A percentile compares a stretch with the other conserved stretches of the same genome.
These are phyloP conservation scores for Calliphora vomitoria DNA, from an alignment of 2,888 invertebrate species.

Conservation along the genomic window DNA sequence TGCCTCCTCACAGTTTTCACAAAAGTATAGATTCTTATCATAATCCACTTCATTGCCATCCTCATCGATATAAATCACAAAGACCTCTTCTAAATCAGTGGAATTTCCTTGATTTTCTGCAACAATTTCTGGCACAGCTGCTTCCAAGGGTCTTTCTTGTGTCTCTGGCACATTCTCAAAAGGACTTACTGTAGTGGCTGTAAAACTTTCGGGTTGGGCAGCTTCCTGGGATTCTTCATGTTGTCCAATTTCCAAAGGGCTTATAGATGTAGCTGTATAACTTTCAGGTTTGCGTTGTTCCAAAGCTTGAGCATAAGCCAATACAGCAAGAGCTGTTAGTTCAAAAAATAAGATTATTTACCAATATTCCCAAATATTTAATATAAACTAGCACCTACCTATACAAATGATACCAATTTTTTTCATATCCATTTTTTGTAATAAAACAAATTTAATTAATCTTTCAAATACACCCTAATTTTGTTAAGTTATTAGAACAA, in stretches of 20 bases:
- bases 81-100: background rate
- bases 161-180: background rate
- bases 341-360: background rate
- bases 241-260: background rate
- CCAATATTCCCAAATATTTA: background rate
- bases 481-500: background rate
- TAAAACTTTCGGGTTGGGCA: background rate
- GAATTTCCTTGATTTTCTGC: background rate
- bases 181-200: background rate
- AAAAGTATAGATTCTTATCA: background rate
- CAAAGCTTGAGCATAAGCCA: background rate
- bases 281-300: background rate
- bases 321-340: background rate
- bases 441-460: background rate
- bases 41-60: constrained; percentile 2
- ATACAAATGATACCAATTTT: background rate
- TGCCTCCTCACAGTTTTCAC: background rate
- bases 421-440: constrained; percentile 12
- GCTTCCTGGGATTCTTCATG: background rate
- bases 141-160: background rate
- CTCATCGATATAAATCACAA: background rate
- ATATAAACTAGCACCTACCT: background rate
- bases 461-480: background rate
- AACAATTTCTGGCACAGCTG: background rate
- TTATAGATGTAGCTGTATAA: background rate